Evolutionary conservation across 2,113 vertebrate genomes (phyloP).

Genomic region (Dolichallabes microphthalmus): DNA sequence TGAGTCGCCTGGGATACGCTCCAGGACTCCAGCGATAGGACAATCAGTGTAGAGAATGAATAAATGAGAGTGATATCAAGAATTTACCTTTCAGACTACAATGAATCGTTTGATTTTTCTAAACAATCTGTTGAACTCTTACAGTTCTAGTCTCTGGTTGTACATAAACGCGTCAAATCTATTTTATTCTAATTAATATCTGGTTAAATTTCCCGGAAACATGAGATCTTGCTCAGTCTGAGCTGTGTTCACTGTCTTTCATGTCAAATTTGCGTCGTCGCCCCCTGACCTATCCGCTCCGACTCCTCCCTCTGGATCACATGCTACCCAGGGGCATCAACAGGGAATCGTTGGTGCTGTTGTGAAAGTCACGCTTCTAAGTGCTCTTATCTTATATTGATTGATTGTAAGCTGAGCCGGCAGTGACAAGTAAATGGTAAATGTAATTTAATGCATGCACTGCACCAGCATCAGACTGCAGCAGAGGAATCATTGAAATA

Average conservation of each 20-base stretch:
- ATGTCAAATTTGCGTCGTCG: not conserved
- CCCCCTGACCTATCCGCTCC: constrained; percentile 7
- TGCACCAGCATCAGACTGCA: constrained; percentile 38
- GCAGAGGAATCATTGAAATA: constrained; percentile 17
- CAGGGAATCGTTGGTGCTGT: constrained; percentile 17
- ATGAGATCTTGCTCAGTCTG: not conserved
- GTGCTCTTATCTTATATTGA: constrained; percentile 45
- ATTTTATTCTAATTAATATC: not conserved
- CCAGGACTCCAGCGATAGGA: too few relatives aligned
- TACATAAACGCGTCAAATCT: not conserved
- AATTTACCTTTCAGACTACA: not conserved
- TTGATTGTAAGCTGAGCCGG: constrained; percentile 13
- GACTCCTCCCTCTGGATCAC: constrained; percentile 18
- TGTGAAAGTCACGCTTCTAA: constrained; percentile 50
- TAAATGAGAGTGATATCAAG: not conserved
- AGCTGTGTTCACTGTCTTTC: not conserved
- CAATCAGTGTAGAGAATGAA: too few relatives aligned
- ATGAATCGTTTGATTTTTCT: not conserved
- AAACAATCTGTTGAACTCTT: not conserved
- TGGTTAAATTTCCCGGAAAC: not conserved
- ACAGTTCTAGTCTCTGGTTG: not conserved
- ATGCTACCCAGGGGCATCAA: constrained; percentile 11
- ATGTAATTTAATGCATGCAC: constrained; percentile 43
- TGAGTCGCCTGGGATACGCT: too few relatives aligned
- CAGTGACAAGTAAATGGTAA: constrained; percentile 40